phyloP scores from a whole-genome alignment of 2,888 invertebrate genomes.

The Cremastinae sp. region DNA sequence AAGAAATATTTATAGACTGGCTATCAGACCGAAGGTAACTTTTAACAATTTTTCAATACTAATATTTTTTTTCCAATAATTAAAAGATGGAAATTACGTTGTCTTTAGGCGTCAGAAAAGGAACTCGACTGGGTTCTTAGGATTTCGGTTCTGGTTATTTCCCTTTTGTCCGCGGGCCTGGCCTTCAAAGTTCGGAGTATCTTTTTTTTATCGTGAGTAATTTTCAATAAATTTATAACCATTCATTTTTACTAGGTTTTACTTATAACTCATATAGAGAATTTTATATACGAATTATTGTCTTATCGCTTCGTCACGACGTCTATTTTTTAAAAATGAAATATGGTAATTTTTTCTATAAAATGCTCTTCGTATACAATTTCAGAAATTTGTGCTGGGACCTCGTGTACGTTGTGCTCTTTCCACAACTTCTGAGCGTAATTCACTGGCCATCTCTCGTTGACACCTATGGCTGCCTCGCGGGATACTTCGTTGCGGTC shows the following conservation, averaged over 20 bases:
- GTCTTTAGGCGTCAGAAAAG: constrained; percentile 84
- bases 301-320: too few relatives aligned
- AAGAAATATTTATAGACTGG: constrained; percentile 86
- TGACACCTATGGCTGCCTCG: constrained; percentile 86
- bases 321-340: too few relatives aligned
- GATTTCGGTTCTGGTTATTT: constrained; percentile 84
- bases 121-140: constrained; percentile 87
- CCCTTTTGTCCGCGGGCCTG: constrained; percentile 84
- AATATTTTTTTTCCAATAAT: constrained; percentile 13
- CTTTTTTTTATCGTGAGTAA: constrained; percentile 82
- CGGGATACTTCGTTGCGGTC: constrained; percentile 82
- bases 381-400: constrained; percentile 85
- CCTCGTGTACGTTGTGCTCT: constrained; percentile 87
- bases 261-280: too few relatives aligned
- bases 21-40: constrained; percentile 85
- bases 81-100: too few relatives aligned
- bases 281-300: too few relatives aligned
- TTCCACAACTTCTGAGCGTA: constrained; percentile 87
- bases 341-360: background rate
- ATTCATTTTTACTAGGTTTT: too few relatives aligned
- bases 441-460: constrained; percentile 84
- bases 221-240: background rate
- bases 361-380: constrained; percentile 34
- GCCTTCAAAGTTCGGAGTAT: constrained; percentile 86
- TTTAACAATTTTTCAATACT: constrained; percentile 54